Percentiles rank a stretch among this genome's conserved stretches.
Evolutionary conservation across 2,888 invertebrate species (phyloP).

Genomic region (Stenichneumon culpator): DNA sequence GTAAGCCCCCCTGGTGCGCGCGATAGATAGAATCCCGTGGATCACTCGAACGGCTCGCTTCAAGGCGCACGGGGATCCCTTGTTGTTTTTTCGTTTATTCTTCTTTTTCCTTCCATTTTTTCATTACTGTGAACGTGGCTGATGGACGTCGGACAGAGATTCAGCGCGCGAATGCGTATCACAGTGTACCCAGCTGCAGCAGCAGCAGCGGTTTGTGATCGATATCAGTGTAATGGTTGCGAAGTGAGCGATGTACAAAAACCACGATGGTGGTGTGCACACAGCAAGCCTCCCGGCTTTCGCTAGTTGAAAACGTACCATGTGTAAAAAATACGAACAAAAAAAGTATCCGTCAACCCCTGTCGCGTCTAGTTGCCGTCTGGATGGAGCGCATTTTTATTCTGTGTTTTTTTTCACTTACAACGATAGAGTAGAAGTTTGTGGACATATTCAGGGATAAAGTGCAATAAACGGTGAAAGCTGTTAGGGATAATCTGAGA

Average conservation of each 20-base stretch:
- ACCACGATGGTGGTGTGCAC: conserved; percentile 37
- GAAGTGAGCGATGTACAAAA: conserved; percentile 51
- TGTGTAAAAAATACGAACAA: conserved; percentile 30
- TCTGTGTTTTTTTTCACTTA: not conserved
- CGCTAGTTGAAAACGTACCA: conserved; percentile 40
- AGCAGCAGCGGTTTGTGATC: conserved; percentile 50
- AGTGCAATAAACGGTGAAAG: not conserved
- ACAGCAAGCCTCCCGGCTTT: not conserved
- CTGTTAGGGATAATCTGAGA: not conserved
- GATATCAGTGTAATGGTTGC: conserved; percentile 62
- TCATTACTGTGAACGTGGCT: conserved; percentile 45
- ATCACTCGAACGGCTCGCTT: not conserved
- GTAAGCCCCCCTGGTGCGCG: conserved; percentile 27
- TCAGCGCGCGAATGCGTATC: conserved; percentile 44
- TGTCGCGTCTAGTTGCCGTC: conserved; percentile 21
- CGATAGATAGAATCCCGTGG: conserved; percentile 31
- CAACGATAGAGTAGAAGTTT: not conserved
- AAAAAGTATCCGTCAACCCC: conserved; percentile 39
- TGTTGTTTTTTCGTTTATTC: conserved; percentile 33
- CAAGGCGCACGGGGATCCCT: conserved; percentile 29
- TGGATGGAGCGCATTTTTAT: conserved; percentile 19
- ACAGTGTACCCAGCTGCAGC: conserved; percentile 22
- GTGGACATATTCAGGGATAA: not conserved
- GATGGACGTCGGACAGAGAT: conserved; percentile 47
- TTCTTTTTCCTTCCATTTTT: conserved; percentile 21